Evolutionary conservation across 2,888 invertebrate genomes (phyloP).

Genomic region (Hypselothyrea guttata): DNA sequence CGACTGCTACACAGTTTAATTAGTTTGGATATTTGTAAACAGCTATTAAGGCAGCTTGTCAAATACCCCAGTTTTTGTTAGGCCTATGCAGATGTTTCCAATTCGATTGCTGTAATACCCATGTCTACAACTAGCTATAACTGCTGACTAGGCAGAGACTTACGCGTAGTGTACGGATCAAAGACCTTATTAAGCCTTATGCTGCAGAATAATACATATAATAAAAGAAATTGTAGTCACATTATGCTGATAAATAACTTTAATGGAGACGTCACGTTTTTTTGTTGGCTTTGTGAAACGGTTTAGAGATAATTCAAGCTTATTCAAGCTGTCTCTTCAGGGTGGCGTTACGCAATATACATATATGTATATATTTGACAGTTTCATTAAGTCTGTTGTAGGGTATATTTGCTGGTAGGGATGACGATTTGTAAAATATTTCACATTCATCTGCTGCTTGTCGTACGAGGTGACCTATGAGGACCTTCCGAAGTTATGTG

Average conservation of each 20-base stretch:
- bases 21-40: no score
- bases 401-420: no score
- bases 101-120: neutral
- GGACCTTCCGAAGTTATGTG: no score
- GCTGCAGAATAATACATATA: neutral
- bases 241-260: conserved; percentile 36
- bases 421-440: no score
- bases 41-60: neutral
- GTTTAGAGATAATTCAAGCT: conserved; percentile 1
- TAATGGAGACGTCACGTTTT: conserved; percentile 28
- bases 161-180: conserved; percentile 10
- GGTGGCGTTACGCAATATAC: no score
- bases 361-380: no score
- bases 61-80: neutral
- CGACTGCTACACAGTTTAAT: no score
- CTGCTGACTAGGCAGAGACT: conserved; percentile 9
- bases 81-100: conserved; percentile 6
- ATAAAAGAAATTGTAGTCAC: conserved; percentile 3
- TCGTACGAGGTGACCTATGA: no score
- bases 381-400: no score
- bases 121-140: neutral
- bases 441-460: no score
- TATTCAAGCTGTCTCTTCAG: neutral
- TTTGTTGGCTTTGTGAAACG: conserved; percentile 12
- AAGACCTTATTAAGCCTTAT: conserved; percentile 1